These are phyloP conservation scores for human (Homo sapiens) DNA, from an alignment of 2,113 vertebrate species.

Conservation along the genomic window GRCh38 chr15:73467501-73468000, in stretches of 20 bases:
- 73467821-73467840: neutral
- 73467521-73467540: neutral
- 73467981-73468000: neutral
- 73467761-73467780: neutral
- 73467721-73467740: neutral
- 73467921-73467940: neutral
- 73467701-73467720: neutral
- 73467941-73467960: neutral
- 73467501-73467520: neutral
- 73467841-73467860: neutral
- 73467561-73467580: neutral
- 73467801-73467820: neutral
- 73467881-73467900: neutral
- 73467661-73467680: neutral
- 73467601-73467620: neutral
- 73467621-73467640: neutral
- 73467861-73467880: neutral
- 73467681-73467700: neutral
- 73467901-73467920: neutral
- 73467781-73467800: neutral
- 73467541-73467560: neutral
- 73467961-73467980: neutral
- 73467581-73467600: neutral
- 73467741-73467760: neutral
- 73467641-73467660: neutral